These are phyloP conservation scores for Etia nguti DNA, from an alignment of 2,113 vertebrate genomes.

Conservation along the genomic window DNA sequence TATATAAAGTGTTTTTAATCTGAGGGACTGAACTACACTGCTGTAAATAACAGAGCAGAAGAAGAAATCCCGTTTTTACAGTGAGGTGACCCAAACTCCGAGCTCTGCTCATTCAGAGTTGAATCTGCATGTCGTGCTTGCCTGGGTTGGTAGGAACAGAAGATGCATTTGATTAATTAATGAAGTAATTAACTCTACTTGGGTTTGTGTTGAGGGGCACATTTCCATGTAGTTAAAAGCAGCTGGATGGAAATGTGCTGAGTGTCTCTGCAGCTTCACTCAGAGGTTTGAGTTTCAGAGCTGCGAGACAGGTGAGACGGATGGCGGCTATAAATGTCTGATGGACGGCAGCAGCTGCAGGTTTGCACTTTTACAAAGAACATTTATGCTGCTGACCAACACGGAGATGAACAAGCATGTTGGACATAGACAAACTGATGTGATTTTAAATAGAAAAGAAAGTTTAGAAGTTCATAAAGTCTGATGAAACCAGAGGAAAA, in stretches of 20 bases:
- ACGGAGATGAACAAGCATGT: not conserved
- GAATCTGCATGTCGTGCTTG: not conserved
- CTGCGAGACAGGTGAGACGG: not conserved
- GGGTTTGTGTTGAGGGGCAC: not conserved
- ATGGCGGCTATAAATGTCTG: conserved; percentile 13
- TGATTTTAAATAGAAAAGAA: not conserved
- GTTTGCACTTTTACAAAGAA: not conserved
- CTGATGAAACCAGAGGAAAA: not conserved
- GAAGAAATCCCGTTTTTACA: not conserved
- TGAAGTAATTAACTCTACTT: not conserved
- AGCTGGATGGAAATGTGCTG: conserved; percentile 1
- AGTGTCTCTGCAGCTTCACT: not conserved
- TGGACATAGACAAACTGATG: not conserved
- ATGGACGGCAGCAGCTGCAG: not conserved
- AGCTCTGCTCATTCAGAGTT: not conserved
- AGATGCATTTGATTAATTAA: not conserved
- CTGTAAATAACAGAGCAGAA: not conserved
- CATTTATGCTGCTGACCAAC: not conserved
- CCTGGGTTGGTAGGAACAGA: not conserved
- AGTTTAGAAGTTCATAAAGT: no score
- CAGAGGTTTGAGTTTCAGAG: not conserved
- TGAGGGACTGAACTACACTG: not conserved
- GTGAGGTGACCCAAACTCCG: not conserved
- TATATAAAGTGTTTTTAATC: not conserved
- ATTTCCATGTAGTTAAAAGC: not conserved